Base-by-base conservation (phyloP, 2,888 invertebrate species). In the Nephrotoma guestfalica region DNA sequence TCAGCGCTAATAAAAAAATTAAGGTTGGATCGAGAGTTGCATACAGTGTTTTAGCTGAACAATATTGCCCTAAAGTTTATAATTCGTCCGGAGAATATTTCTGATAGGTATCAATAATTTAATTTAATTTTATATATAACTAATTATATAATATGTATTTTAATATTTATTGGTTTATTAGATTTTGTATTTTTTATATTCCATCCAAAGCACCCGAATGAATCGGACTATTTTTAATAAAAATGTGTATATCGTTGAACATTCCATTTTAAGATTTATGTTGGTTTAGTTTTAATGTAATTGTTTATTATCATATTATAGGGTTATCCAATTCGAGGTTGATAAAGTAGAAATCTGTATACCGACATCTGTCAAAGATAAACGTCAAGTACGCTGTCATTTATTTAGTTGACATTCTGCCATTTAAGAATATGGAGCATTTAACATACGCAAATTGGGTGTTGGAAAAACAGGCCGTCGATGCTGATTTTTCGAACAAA, bases 1-100 rank as follows among this genome's bases (percentile, higher is more conserved):
- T 89, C 86, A 91, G 91, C n/a, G 89, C 87, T 45, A 87, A 88
- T 83, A 87, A 89, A 41, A 87, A 87, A 11, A 88, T 91, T 5
- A 89, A 89, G 87, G 89, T 90, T 0, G 91, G 90, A 6, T 89
- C 90, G 3, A 90, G 89, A 86, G 90, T 89, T n/a, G 91, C 91
- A 2, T 91, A 91, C 86, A 90, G 89, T 41, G 88, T 89, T 87
- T 88, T 91, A 85, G 91, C 91, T 1, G 89, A 90, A 86, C 88
- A 89, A 83, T 90, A 90, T 88, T 91, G 91, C 85, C 91, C 91
- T 6, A 89, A 89, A 83, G 90, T 90, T 0, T 91, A 90, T 88
- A 89, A 89, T 43, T 89, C 90, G 9, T 86, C 86, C 13, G 88
- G 87, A 15, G 51, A 86, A 40, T 87, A 87, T 86, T 88, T 88